Evolutionary conservation across 2,888 invertebrate genomes (phyloP), one percentile per base, ranked within the genome.

Genomic region (Mesochorus sp.): DNA sequence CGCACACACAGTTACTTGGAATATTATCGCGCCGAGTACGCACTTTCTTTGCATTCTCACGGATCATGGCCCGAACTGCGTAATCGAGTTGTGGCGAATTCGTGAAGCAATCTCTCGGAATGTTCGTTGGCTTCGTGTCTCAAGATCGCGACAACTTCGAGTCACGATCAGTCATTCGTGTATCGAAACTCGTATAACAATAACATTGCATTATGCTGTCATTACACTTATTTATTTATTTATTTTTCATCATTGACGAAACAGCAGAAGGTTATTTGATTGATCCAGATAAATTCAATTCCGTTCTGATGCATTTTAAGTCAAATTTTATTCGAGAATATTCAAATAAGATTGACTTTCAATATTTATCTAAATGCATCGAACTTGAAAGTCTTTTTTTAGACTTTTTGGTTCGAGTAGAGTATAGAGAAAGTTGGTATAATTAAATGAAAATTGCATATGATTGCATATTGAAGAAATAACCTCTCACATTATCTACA

Each of bases 11-110:
- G 57, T 10, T n/a, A 21, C 19, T 19, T 66, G 14, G 3, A 31
- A 47, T 73, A 73, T 77, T 77, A 77, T 62, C 39, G 77, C 53
- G 42, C n/a, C n/a, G 42, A 28, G 49, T 64, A 51, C 49, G 67
- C 68, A 78, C 68, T 78, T 68, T 78, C 73, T 51, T 73, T 44
- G 68, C 64, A 73, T 64, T 78, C 77, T 26, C 57, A 68, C 31
- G 55, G 31, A 55, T 37, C 66, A 67, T 44, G 68, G n/a, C 37
- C 47, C 19, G 57, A 47, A 72, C 66, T 67, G 72, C 77, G 72
- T 77, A 68, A 77, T 67, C 72, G 62, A 49, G 49, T 68, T 68
- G 39, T 55, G 62, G 49, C 24, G 67, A 72, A 77, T 77, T 77
- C 26, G 64, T 64, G 67, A 59, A 68, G 68, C 77, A 77, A 77